A percentile compares a stretch with the other conserved stretches of the same genome.
These are phyloP conservation scores for Sycophila sp. DNA, from an alignment of 1,140 invertebrate genomes.

Conservation along the genomic window DNA sequence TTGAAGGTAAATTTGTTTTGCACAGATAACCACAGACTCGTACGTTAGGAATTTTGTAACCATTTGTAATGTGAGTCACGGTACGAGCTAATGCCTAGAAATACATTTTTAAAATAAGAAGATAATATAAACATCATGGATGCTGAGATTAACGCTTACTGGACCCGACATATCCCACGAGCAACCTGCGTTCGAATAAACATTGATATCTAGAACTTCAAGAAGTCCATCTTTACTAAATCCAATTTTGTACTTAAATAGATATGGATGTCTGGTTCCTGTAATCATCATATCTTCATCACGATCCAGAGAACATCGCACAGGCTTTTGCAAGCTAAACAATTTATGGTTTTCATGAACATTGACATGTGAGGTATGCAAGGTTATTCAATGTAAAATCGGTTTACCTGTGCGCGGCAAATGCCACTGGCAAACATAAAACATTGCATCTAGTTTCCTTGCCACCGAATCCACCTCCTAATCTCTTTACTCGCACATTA, in stretches of 20 bases:
- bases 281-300: conserved; percentile 93
- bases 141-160: conserved; percentile 74
- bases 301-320: conserved; percentile 88
- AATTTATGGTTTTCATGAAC: too few relatives aligned
- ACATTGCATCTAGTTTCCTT: conserved; percentile 82
- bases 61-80: conserved; percentile 81
- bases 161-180: conserved; percentile 80
- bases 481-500: conserved; percentile 79
- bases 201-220: conserved; percentile 73
- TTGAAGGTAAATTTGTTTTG: conserved; percentile 86
- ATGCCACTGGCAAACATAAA: conserved; percentile 72
- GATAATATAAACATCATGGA: background rate
- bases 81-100: conserved; percentile 75
- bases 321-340: conserved; percentile 78
- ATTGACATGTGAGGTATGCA: too few relatives aligned
- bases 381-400: too few relatives aligned
- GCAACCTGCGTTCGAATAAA: conserved; percentile 86
- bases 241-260: conserved; percentile 85
- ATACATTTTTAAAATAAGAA: conserved; percentile 1
- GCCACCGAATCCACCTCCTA: conserved; percentile 95
- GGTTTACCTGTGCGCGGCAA: conserved; percentile 72
- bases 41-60: conserved; percentile 78
- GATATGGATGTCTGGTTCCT: conserved; percentile 88
- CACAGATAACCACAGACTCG: conserved; percentile 76
- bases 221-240: conserved; percentile 80